Base-by-base conservation (phyloP, 1,140 invertebrate genomes). In the Drosophila pseudoobscura region DNA sequence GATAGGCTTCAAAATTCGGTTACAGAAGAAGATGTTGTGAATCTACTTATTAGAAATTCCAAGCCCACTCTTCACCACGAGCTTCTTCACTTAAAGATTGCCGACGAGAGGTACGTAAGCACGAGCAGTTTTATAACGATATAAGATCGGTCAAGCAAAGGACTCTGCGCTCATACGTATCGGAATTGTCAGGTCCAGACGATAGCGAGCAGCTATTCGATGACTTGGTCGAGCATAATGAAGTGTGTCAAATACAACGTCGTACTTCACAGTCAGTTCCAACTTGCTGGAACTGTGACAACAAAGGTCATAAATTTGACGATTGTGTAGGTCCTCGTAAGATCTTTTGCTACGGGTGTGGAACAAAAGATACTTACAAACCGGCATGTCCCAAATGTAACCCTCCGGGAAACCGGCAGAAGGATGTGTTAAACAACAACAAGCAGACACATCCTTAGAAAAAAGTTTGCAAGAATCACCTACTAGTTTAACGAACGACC, bases 41-140 rank as follows among this genome's bases (percentile, higher is more conserved):
- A 20, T 20, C 20, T 20, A 20, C 20, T 20, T 20, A 20, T 0
- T 20, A 20, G 20, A 20, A 20, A 20, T 20, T 20, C 20, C 20
- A 20, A 20, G 20, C 20, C 20, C 20, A 20, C 20, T 20, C 20
- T 20, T 20, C 1, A 20, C 1, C 20, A 20, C 20, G 20, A 20
- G 20, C 20, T 20, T 20, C 20, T 20, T 20, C 20, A 20, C 20
- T 20, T 20, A 20, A 20, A 20, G 20, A 20, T 20, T 20, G 20
- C 20, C 20, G 43, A 9, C 9, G 17, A 13, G 17, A 47, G n/a
- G n/a, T 51, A 8, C 49, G 39, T 7, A 51, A 26, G 9, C 53
- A 64, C 22, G 46, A 64, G n/a, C 53, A 50, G 5, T 64, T 57
- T 45, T 64, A 62, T 15, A 39, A 39, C 3, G 17, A 54, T 1